Percentiles rank a stretch among this genome's conserved stretches.
These are phyloP conservation scores for Pithecia hirsuta DNA, from an alignment of 2,797 vertebrate genomes.

Conservation along the genomic window DNA sequence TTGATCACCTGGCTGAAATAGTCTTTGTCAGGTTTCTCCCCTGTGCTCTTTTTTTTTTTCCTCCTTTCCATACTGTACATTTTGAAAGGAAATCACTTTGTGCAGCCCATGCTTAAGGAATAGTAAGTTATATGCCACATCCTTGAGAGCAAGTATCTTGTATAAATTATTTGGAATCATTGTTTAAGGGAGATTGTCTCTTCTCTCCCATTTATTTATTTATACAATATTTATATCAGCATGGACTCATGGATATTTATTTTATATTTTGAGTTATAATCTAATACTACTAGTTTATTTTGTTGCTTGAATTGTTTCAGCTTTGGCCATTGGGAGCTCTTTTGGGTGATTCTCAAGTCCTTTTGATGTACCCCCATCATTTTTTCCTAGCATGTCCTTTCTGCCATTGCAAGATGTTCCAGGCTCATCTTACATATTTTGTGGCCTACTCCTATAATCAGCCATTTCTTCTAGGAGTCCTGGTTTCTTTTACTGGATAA, in stretches of 20 bases:
- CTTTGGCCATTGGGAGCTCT: neutral
- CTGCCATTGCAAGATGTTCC: conserved; percentile 6
- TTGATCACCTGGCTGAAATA: neutral
- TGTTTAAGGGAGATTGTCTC: neutral
- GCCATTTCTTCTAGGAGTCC: neutral
- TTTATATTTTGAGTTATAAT: conserved; percentile 45
- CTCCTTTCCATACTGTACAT: neutral
- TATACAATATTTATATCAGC: conserved; percentile 30
- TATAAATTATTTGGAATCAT: conserved; percentile 37
- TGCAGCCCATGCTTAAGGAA: neutral
- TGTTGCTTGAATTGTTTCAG: conserved; percentile 2
- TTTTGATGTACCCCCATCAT: neutral
- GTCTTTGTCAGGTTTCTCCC: conserved; percentile 1
- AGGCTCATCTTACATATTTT: conserved; percentile 2
- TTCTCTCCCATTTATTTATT: conserved; percentile 53
- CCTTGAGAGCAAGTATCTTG: neutral
- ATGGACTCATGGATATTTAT: conserved; percentile 55
- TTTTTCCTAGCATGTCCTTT: conserved; percentile 19
- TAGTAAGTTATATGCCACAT: neutral
- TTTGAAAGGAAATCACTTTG: conserved; percentile 41
- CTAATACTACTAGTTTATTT: conserved; percentile 31
- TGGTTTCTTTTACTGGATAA: conserved; percentile 23
- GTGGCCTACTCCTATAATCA: neutral
- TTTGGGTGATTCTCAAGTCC: neutral
- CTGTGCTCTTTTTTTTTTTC: neutral